A percentile compares a stretch with the other conserved stretches of the same genome.
These are phyloP conservation scores for Porites rus DNA, from an alignment of 92 coral and sea anemone genomes.

Conservation along the genomic window DNA sequence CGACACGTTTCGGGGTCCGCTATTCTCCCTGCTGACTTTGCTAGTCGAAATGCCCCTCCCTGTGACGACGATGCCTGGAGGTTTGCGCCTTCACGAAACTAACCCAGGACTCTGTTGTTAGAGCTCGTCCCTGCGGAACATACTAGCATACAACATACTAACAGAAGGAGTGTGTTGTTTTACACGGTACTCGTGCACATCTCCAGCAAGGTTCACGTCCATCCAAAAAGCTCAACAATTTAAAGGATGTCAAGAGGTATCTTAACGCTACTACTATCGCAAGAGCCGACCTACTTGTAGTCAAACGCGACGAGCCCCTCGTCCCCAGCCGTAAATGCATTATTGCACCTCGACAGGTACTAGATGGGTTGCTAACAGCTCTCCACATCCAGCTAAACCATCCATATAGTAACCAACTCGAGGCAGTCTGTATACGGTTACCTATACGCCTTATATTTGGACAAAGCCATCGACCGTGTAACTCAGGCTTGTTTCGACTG, in stretches of 20 bases:
- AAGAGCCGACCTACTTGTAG: too few relatives aligned
- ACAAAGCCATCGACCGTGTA: slow-evolving; percentile 33
- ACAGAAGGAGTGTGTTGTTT: background rate
- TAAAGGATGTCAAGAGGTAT: too few relatives aligned
- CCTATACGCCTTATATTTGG: slow-evolving; percentile 53
- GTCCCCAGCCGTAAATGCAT: too few relatives aligned
- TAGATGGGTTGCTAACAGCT: slow-evolving; percentile 25
- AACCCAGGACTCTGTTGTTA: slow-evolving; percentile 25
- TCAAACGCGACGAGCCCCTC: too few relatives aligned
- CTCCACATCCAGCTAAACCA: slow-evolving; percentile 47
- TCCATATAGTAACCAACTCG: slow-evolving; percentile 41
- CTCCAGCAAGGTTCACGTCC: too few relatives aligned
- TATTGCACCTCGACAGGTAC: too few relatives aligned
- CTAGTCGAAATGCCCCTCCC: background rate
- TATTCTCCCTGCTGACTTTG: slow-evolving; percentile 39
- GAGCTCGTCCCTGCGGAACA: background rate
- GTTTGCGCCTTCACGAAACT: slow-evolving; percentile 46
- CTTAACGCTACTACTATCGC: too few relatives aligned
- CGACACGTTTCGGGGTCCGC: slow-evolving; percentile 52
- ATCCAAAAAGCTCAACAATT: too few relatives aligned
- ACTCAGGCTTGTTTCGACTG: slow-evolving; percentile 28
- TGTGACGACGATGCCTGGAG: background rate
- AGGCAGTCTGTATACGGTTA: too few relatives aligned
- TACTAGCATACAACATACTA: background rate
- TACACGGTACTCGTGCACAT: background rate